Evolutionary conservation across 2,888 invertebrate species (phyloP).

Genomic region (Plagiodera versicolora): DNA sequence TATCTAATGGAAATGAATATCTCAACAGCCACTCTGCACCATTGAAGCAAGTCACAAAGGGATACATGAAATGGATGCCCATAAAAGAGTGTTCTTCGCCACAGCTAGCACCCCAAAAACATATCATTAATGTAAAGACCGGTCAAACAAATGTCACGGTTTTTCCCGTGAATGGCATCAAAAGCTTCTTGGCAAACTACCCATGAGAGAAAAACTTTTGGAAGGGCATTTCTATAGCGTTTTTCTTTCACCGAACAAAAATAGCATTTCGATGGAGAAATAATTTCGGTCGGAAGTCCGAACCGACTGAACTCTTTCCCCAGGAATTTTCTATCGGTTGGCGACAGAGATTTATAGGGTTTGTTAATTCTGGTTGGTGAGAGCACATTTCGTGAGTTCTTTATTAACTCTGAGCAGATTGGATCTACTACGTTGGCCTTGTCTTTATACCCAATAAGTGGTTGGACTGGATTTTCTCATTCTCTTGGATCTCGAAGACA

Average conservation of each 20-base stretch:
- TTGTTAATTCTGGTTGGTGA: constrained; percentile 9
- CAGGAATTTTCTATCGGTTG: constrained; percentile 9
- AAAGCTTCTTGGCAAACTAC: constrained; percentile 12
- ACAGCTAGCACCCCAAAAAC: no score
- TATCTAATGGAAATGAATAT: no score
- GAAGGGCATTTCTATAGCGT: constrained; percentile 3
- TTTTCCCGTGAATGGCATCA: neutral
- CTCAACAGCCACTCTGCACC: no score
- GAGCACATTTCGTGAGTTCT: constrained; percentile 1
- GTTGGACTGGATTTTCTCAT: neutral
- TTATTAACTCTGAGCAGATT: neutral
- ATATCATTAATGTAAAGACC: neutral
- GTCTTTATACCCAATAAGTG: neutral
- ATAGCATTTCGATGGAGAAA: constrained; percentile 1
- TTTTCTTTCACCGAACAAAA: constrained; percentile 10
- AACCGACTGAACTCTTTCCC: constrained; percentile 2
- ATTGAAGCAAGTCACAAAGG: neutral
- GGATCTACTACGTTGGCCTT: neutral
- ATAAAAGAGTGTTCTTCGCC: no score
- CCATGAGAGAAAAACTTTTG: constrained; percentile 11
- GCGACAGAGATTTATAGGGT: constrained; percentile 13
- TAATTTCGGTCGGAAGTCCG: constrained; percentile 12
- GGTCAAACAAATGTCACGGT: neutral
- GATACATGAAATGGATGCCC: no score
- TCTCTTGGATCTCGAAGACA: neutral